Evolutionary conservation across 2,888 invertebrate genomes (phyloP).

Genomic region (Pteria penguin): DNA sequence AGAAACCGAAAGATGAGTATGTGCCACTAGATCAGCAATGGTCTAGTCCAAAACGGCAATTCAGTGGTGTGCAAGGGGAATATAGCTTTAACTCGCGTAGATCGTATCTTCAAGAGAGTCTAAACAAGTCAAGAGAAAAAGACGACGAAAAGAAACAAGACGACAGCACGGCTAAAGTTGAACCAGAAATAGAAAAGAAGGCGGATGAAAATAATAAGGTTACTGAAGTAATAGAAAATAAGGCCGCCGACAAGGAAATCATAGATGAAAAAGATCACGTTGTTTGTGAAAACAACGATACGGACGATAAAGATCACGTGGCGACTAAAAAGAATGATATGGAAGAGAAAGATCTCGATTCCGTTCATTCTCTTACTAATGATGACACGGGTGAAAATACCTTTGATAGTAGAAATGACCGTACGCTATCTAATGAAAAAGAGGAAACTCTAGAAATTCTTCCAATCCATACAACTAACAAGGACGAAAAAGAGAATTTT

Average conservation of each 20-base stretch:
- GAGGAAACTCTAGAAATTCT: neutral
- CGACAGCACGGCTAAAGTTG: neutral
- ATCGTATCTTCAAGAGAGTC: neutral
- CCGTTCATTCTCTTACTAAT: neutral
- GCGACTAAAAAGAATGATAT: neutral
- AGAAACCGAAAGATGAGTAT: slow-evolving; percentile 5
- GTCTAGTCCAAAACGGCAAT: slow-evolving; percentile 26
- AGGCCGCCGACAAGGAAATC: neutral
- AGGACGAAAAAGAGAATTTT: neutral
- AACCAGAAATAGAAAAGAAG: neutral
- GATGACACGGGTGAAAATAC: neutral
- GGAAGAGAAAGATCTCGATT: neutral
- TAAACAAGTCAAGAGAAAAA: neutral
- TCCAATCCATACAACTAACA: neutral
- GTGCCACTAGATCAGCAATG: slow-evolving; percentile 16
- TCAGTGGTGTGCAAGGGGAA: slow-evolving; percentile 5
- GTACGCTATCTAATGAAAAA: neutral
- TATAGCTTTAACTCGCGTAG: slow-evolving; percentile 12
- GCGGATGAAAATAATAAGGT: neutral
- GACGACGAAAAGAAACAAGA: neutral
- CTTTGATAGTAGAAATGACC: neutral
- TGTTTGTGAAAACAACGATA: neutral
- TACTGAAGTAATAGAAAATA: neutral
- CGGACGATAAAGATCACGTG: slow-evolving; percentile 8
- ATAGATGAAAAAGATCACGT: neutral